Conservation (phyloP, 2,888 invertebrate genomes). For the Eubasilissa splendida region DNA sequence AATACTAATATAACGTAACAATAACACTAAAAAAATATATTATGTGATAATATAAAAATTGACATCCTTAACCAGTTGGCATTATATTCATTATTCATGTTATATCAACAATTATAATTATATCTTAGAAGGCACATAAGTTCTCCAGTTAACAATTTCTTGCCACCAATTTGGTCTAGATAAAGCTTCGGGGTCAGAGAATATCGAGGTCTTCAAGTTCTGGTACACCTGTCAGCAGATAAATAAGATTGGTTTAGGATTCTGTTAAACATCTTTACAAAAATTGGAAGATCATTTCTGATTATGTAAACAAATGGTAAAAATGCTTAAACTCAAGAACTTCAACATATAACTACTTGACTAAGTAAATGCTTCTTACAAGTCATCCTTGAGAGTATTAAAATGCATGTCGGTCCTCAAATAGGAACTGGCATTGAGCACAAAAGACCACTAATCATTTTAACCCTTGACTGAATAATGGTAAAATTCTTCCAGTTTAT, state of each 20-base stretch:
- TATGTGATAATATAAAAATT: constrained; percentile 3
- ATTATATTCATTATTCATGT: neutral
- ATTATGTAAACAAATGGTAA: too few relatives aligned
- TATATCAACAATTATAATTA: constrained; percentile 7
- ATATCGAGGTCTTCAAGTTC: constrained; percentile 78
- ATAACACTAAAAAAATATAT: constrained; percentile 18
- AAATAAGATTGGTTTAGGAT: neutral
- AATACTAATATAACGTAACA: neutral
- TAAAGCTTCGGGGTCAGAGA: constrained; percentile 77
- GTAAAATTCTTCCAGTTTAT: too few relatives aligned
- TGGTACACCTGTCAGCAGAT: constrained; percentile 76
- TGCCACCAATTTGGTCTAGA: constrained; percentile 85
- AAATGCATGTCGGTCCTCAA: too few relatives aligned
- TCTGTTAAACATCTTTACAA: too few relatives aligned
- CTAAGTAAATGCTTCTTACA: too few relatives aligned
- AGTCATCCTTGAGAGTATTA: too few relatives aligned
- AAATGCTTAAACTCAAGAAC: too few relatives aligned
- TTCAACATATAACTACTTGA: too few relatives aligned
- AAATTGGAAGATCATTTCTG: too few relatives aligned
- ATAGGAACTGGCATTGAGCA: too few relatives aligned
- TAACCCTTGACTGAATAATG: too few relatives aligned
- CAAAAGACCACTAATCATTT: too few relatives aligned
- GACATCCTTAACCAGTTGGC: constrained; percentile 11
- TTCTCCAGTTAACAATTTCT: constrained; percentile 74
- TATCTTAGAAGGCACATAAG: constrained; percentile 68